Percentiles rank a stretch among this genome's conserved stretches.
Conservation (phyloP, 2,113 vertebrate genomes). For the Podarcis muralis region DNA sequence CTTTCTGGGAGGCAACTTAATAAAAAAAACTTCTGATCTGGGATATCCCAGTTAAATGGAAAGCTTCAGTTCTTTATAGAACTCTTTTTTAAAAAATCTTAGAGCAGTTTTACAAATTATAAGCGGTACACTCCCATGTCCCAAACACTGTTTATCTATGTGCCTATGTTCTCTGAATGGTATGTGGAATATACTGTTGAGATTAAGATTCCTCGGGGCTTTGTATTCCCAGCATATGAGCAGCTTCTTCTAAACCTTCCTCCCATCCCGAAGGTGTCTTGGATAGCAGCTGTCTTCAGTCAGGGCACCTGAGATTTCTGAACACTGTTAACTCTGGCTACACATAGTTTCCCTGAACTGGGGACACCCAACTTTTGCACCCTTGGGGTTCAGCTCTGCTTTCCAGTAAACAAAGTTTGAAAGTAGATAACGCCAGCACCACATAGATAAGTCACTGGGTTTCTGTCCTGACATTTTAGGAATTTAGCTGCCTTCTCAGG, state of each 20-base stretch:
- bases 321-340: too few species aligned
- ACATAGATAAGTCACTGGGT: background rate
- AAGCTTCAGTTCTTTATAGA: conserved; percentile 51
- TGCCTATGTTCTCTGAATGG: background rate
- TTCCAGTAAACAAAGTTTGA: background rate
- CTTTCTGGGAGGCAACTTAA: conserved; percentile 64
- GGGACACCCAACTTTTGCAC: too few species aligned
- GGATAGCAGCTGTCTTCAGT: background rate
- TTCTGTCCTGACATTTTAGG: background rate
- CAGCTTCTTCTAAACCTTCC: background rate
- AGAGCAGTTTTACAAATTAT: background rate
- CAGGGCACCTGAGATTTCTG: background rate
- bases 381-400: background rate
- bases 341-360: background rate
- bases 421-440: background rate
- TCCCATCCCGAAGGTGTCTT: background rate
- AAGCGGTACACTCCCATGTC: background rate
- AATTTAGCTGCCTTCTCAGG: too few species aligned
- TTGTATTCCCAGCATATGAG: background rate
- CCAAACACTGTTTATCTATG: background rate
- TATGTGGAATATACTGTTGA: background rate
- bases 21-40: conserved; percentile 49
- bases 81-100: conserved; percentile 18
- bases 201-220: background rate
- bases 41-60: conserved; percentile 55